Evolutionary conservation across 1,140 invertebrate species (phyloP), one percentile per base, ranked within the genome.

Genomic region (Hirudo medicinalis): DNA sequence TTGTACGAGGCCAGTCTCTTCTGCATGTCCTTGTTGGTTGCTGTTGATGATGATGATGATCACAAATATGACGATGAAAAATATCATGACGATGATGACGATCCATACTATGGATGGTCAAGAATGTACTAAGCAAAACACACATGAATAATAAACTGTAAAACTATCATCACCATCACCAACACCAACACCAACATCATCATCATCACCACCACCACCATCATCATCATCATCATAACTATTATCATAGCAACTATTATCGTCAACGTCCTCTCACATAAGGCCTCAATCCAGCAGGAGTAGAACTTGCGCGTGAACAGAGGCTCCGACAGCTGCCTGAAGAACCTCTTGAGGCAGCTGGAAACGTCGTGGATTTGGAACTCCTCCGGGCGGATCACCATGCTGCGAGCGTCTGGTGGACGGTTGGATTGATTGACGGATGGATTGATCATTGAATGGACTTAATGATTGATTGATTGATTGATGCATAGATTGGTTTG

Each of bases 311-410:
- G 80, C 70, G 85, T 80, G 69, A 81, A 75, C 20, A 81, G 71
- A 17, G 80, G 79, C 15, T 80, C 79, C 22, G 78, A 75, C 36
- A 81, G 75, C 76, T 89, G 88, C 60, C 90, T 82, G 76, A 93
- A 88, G 78, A 91, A 93, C 75, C 90, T 82, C 78, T 93, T 92
- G 0, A 94, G 81, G 11, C 88, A 89, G 43, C 87, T 89, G 4
- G 90, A 89, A 2, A 93, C 90, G 77, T 94, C 91, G 81, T 92
- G 89, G 76, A 91, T 90, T 0, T 87, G 86, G 77, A 89, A 90
- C 29, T 87, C 86, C 49, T 86, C 86, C 9, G 84, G 81, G 4
- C 87, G 88, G 43, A 94, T 85, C 79, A 90, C 88, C 2, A 91
- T 89, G 22, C 87, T 85, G 85, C 90, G 91, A 27, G 91, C 89